A percentile compares a stretch with the other conserved stretches of the same genome.
Conservation (phyloP, 2,113 vertebrate species). For the Mesocricetus auratus region DNA sequence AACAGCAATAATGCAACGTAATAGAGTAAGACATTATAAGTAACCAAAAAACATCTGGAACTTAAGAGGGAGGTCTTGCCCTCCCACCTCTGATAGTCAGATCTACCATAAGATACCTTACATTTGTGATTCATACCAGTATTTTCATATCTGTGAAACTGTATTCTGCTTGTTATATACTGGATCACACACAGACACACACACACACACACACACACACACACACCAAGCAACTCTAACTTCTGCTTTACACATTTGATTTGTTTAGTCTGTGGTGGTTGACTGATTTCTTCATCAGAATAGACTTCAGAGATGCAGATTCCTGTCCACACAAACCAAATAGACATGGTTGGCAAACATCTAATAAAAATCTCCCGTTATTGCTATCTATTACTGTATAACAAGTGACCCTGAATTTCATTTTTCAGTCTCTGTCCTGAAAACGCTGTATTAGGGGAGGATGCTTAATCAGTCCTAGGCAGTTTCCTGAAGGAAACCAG, state of each 20-base stretch:
- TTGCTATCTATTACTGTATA: background rate
- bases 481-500: background rate
- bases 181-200: background rate
- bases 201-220: background rate
- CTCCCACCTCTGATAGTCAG: background rate
- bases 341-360: background rate
- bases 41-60: background rate
- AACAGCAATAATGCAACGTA: background rate
- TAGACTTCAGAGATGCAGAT: background rate
- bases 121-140: background rate
- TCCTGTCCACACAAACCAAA: background rate
- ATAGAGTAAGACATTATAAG: background rate
- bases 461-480: background rate
- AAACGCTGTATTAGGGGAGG: background rate
- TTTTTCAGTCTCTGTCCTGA: background rate
- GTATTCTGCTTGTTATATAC: background rate
- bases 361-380: background rate
- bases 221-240: background rate
- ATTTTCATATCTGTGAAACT: background rate
- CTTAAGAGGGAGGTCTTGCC: background rate
- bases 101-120: background rate
- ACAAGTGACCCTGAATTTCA: background rate
- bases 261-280: background rate
- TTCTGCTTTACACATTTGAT: conserved; percentile 25
- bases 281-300: background rate